Base-by-base conservation (phyloP, 30 jellyfish, hydroid and myxozoan species). In the Cassiopea xamachana region DNA sequence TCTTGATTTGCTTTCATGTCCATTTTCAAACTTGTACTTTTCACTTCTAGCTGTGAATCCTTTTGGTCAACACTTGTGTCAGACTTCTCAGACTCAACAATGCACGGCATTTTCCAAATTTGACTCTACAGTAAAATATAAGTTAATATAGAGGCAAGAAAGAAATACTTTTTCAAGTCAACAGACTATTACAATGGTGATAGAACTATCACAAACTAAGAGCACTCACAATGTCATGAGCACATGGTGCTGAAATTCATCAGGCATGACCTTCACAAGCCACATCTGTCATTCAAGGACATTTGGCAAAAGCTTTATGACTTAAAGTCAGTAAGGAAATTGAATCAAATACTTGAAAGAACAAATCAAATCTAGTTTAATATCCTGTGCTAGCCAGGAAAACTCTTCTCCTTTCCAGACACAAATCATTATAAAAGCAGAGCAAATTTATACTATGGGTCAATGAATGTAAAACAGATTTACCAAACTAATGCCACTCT, bases 71-170 rank as follows among this genome's bases (percentile, higher is more conserved):
- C 75, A 19, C 1, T 13, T 3, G 74, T 2, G 87, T 78, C 73
- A 19, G 74, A 1, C 71, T 78, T 60, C 13, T 87, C 94, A 75
- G 95, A 69, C 69, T 88, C 90, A 3, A 88, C 68, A 79, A 88
- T 88, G 81, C 95, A 78, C 73, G 95, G 95, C 95, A 88, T 88
- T 72, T 88, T 86, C 82, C 62, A 76, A 58, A 75, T 43, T 59
- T 7, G 8, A 55, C 49, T 77, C 75, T 55, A 60, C 48, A 79
- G 44, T 48, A 10, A 77, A 47, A 43, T 59, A 59, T 14, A 14
- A 6, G 69, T 6, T 6, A 59, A 59, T 75, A 5, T 27, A 75
- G 13, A 6, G 6, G 19, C 19, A 7, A 47, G 44, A 77, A 13
- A 46, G 13, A 50, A 8, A 6, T 7, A 46, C 10, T 3, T 7